Evolutionary conservation across 2,113 vertebrate genomes (phyloP).

Genomic region (Varanus salvator): DNA sequence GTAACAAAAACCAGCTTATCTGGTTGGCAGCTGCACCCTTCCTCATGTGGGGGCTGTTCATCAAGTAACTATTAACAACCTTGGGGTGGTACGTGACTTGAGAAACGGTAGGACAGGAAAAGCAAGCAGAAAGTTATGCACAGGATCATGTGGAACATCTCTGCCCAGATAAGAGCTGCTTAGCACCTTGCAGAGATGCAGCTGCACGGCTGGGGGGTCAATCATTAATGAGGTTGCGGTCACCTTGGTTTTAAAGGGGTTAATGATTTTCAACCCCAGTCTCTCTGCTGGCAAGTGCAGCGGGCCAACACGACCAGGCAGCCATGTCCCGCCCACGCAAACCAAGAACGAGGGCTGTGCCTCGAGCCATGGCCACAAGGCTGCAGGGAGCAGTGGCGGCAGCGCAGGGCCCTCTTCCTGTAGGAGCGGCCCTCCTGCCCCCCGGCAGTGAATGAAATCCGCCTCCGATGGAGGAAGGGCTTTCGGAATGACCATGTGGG

Average conservation of each 20-base stretch:
- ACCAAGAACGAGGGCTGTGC: neutral
- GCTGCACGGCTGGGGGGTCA: neutral
- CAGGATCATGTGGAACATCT: too few species aligned
- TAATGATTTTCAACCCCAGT: constrained; percentile 5
- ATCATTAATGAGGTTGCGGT: constrained; percentile 36
- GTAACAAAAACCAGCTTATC: too few species aligned
- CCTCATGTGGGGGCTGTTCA: too few species aligned
- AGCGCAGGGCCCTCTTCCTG: neutral
- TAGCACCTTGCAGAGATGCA: fast-evolving
- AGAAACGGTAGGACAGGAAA: neutral
- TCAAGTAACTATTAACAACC: neutral
- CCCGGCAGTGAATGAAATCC: too few species aligned
- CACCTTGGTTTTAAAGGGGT: neutral
- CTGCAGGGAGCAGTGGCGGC: neutral
- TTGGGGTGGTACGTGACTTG: neutral
- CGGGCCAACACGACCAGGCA: constrained; percentile 17
- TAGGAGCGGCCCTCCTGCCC: neutral
- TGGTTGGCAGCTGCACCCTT: neutral
- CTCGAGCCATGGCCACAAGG: neutral
- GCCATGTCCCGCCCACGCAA: too few species aligned
- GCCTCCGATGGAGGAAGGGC: too few species aligned
- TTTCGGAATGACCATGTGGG: neutral
- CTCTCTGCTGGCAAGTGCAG: too few species aligned
- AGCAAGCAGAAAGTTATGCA: neutral
- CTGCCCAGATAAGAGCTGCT: too few species aligned